Evolutionary conservation across 1,140 invertebrate genomes (phyloP), one percentile per base, ranked within the genome.

Genomic region (Neodiprion pinetum): DNA sequence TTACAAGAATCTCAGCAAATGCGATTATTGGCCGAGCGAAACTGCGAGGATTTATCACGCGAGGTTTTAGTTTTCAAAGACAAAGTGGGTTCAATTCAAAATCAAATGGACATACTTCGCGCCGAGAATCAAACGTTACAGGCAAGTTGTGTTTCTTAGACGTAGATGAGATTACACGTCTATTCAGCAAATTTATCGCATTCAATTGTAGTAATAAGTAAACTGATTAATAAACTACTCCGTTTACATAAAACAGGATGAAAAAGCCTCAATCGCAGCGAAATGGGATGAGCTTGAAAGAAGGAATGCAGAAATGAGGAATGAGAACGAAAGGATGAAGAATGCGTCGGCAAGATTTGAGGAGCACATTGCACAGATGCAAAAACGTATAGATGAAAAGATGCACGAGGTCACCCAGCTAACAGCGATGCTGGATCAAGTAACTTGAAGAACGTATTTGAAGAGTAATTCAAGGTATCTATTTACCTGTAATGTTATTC

Each of bases 1-100:
- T 78, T 94, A 9, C 93, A 94, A 77, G 93, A 95, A 81, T 89
- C 91, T 0, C 93, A 93, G 80, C 93, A 94, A 74, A 86, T 91
- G 77, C 91, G 92, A 75, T 81, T 91, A 5, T 80, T 92, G 1
- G 90, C 91, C 0, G 92, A 93, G 78, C 88, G 91, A 53, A 92
- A 91, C 75, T 91, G 90, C 21, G 91, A 92, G 76, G 90, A 92
- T 73, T 80, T 93, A 0, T 88, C 90, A 0, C 85, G 90, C 28
- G 92, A 93, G 78, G 80, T 93, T 17, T 86, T 91, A 69, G 84
- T 81, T 4, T 89, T 86, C 21, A 89, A 91, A 76, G 91, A 93
- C 66, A 91, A 92, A 84, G 87, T 91, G 72, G 75, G 82, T 71
- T 75, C 78, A 5, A 73, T 82, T 71, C 79, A 86, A 70, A 77